Conservation (phyloP, 2,113 vertebrate species). For the Pelusios castaneus region DNA sequence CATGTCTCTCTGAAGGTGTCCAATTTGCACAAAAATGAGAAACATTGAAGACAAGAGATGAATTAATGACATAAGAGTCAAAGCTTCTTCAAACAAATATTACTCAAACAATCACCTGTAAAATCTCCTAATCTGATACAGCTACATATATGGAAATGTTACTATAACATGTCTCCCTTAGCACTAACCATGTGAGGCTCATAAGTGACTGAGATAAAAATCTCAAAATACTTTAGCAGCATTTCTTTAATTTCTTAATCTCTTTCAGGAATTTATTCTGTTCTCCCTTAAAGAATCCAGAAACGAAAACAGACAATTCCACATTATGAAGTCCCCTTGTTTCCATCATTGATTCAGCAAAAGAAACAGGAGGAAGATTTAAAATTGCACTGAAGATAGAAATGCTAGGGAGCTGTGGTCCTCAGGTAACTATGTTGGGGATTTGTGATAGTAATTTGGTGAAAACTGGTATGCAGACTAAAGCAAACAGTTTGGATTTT, state of each 20-base stretch:
- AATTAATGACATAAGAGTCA: background rate
- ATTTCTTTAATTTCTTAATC: background rate
- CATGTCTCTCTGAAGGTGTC: background rate
- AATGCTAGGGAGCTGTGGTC: background rate
- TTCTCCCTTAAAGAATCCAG: background rate
- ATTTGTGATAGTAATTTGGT: fast-evolving
- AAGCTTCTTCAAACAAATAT: background rate
- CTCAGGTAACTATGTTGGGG: background rate
- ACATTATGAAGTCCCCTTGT: background rate
- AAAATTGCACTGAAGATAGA: background rate
- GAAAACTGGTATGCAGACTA: background rate
- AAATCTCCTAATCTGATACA: background rate
- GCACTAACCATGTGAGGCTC: background rate
- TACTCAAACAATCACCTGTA: background rate
- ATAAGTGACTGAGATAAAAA: background rate
- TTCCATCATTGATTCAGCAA: background rate
- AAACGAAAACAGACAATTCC: background rate
- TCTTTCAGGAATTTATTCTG: background rate
- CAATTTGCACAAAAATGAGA: background rate
- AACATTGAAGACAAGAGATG: background rate
- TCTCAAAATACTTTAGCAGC: background rate
- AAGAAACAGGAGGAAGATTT: background rate
- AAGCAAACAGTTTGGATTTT: background rate
- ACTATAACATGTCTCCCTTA: background rate
- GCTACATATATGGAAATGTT: background rate